A percentile compares a stretch with the other conserved stretches of the same genome.
These are phyloP conservation scores for Tapirus terrestris DNA, from an alignment of 2,113 vertebrate genomes.

Conservation along the genomic window DNA sequence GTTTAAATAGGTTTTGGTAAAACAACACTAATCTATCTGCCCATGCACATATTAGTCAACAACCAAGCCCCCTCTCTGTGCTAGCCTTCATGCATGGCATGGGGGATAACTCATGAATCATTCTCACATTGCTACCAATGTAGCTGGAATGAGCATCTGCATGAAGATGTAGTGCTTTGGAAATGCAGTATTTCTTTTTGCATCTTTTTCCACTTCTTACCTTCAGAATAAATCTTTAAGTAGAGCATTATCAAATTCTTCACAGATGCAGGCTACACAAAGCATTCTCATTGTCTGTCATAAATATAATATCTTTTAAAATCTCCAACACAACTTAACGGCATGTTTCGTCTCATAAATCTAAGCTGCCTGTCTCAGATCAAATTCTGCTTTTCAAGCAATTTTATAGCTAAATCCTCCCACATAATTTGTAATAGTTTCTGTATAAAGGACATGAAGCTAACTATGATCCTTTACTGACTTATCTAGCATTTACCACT, in stretches of 20 bases:
- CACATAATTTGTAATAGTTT: constrained; percentile 74
- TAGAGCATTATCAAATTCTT: not conserved
- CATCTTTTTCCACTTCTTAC: not conserved
- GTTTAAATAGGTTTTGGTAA: not conserved
- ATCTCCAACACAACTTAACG: constrained; percentile 55
- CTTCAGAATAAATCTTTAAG: not conserved
- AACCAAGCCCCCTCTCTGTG: too few species aligned
- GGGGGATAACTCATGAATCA: too few species aligned
- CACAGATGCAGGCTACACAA: not conserved
- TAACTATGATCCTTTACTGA: constrained; percentile 79
- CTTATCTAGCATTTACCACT: constrained; percentile 63
- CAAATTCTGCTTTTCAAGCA: constrained; percentile 85
- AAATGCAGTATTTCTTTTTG: not conserved
- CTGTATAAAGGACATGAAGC: constrained; percentile 80
- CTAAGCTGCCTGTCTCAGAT: constrained; percentile 78
- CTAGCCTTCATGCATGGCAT: fast-evolving
- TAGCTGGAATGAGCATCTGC: not conserved
- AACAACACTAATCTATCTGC: not conserved
- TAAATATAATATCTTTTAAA: not conserved
- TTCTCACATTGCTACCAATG: not conserved
- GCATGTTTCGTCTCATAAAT: constrained; percentile 63
- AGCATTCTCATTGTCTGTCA: fast-evolving
- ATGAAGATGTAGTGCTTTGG: not conserved
- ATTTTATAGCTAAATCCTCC: constrained; percentile 84
- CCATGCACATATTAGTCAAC: fast-evolving